Percentiles rank a stretch among this genome's conserved stretches.
These are phyloP conservation scores for Brachionus rubens DNA, from an alignment of 1,140 invertebrate species.

Conservation along the genomic window DNA sequence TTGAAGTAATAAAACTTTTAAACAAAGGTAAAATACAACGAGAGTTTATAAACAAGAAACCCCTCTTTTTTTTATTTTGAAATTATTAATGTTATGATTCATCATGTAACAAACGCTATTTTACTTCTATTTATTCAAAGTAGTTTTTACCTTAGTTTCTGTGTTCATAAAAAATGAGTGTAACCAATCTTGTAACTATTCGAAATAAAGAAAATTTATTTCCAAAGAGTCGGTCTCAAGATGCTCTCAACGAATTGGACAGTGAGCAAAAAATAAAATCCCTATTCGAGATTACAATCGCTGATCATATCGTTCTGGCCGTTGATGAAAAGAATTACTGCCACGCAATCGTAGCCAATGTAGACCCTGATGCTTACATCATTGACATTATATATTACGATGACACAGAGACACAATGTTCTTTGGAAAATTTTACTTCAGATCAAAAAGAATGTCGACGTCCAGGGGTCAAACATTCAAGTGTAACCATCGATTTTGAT, in stretches of 20 bases:
- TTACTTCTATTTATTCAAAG: too few relatives aligned
- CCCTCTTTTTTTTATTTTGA: too few relatives aligned
- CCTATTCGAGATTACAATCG: not conserved
- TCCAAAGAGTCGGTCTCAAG: not conserved
- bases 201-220: slow-evolving; percentile 11
- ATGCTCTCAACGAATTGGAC: not conserved
- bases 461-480: not conserved
- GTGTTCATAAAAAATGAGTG: not conserved
- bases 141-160: too few relatives aligned
- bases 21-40: too few relatives aligned
- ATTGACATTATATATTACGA: slow-evolving; percentile 8
- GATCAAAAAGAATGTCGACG: not conserved
- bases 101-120: too few relatives aligned
- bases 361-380: not conserved
- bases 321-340: not conserved
- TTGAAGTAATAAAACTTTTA: too few relatives aligned
- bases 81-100: too few relatives aligned
- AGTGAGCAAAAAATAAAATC: not conserved
- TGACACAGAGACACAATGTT: slow-evolving; percentile 4
- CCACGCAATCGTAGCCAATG: slow-evolving; percentile 6
- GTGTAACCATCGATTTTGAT: not conserved
- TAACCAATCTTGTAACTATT: slow-evolving; percentile 10
- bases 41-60: too few relatives aligned
- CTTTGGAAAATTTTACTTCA: not conserved
- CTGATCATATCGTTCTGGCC: not conserved